Conservation (phyloP, 2,888 invertebrate genomes). For the Cephus spinipes region DNA sequence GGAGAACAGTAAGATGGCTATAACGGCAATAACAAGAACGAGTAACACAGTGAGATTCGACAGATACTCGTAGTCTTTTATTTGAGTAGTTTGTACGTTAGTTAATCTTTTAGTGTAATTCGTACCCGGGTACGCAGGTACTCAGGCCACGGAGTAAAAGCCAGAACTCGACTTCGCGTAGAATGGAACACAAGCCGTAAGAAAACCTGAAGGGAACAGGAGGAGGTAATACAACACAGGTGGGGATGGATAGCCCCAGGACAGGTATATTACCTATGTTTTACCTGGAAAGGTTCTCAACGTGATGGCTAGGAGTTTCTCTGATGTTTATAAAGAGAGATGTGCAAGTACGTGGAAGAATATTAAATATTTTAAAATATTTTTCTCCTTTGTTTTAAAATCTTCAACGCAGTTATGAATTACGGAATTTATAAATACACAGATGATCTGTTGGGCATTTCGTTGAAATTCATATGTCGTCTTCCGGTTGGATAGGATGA, state of each 20-base stretch:
- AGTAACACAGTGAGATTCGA: neutral
- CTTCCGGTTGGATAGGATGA: neutral
- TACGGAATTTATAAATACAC: neutral
- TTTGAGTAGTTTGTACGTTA: neutral
- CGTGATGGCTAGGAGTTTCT: neutral
- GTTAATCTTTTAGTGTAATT: neutral
- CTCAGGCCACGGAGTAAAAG: neutral
- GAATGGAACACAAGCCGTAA: slow-evolving; percentile 14
- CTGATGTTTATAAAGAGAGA: neutral
- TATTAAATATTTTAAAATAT: neutral
- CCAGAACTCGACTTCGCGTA: neutral
- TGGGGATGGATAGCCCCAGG: slow-evolving; percentile 38
- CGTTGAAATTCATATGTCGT: neutral
- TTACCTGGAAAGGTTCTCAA: slow-evolving; percentile 49
- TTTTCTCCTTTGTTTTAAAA: neutral
- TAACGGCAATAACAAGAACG: neutral
- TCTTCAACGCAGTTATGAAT: neutral
- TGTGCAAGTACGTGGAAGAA: neutral
- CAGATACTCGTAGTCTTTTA: neutral
- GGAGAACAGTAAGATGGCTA: neutral
- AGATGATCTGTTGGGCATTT: neutral
- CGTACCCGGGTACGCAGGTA: neutral
- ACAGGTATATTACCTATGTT: slow-evolving; percentile 53
- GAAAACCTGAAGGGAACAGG: slow-evolving; percentile 21
- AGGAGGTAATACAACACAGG: slow-evolving; percentile 18